Conservation (phyloP, 2,113 vertebrate species). For the Reinhardtius hippoglossoides region DNA sequence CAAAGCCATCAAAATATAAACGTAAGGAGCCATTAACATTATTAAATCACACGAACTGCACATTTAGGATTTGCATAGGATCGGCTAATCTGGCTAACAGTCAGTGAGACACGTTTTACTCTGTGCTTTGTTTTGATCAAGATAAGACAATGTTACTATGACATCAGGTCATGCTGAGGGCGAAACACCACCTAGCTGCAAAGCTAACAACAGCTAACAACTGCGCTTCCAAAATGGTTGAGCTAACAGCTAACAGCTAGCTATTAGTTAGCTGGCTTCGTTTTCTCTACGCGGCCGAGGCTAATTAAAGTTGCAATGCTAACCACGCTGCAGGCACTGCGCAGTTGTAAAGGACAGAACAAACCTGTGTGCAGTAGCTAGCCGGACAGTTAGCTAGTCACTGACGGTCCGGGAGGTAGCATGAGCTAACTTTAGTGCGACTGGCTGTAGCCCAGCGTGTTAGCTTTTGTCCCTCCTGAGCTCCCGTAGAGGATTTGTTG, state of each 20-base stretch:
- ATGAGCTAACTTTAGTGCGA: conserved; percentile 30
- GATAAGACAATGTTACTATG: neutral
- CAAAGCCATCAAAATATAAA: neutral
- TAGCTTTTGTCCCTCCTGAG: conserved; percentile 34
- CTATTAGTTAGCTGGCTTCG: conserved; percentile 1
- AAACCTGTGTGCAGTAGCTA: conserved; percentile 58
- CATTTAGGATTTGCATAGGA: neutral
- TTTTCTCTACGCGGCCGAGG: no score
- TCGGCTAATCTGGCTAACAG: neutral
- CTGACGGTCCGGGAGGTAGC: conserved; percentile 30
- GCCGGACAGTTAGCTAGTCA: conserved; percentile 49
- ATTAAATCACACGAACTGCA: neutral
- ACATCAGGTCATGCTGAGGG: neutral
- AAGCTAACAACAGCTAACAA: neutral
- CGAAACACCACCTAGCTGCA: no score
- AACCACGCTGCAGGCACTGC: fast-evolving
- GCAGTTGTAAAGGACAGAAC: neutral
- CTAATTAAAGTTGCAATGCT: fast-evolving
- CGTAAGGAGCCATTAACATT: neutral
- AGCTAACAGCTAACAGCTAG: conserved; percentile 36
- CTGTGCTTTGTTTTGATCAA: no score
- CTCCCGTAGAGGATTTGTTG: conserved; percentile 66
- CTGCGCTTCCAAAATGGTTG: conserved; percentile 22
- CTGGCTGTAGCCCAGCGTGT: neutral
- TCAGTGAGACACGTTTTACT: no score